phyloP scores from a whole-genome alignment of 2,113 vertebrate genomes.

The Lates calcarifer region DNA sequence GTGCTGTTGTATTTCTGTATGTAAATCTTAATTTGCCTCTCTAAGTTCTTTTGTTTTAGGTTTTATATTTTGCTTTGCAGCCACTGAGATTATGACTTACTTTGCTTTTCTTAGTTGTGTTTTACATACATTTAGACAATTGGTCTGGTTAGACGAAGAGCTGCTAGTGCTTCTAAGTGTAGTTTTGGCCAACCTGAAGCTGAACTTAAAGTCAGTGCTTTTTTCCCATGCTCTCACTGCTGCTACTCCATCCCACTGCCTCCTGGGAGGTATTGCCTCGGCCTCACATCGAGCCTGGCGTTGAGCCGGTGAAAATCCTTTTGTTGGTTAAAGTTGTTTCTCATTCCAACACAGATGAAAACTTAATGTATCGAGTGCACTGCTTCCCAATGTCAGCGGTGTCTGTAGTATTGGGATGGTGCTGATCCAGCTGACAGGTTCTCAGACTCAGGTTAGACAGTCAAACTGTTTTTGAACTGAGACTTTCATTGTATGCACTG shows the following conservation, averaged over 20 bases:
- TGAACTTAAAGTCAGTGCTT: neutral
- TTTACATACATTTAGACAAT: neutral
- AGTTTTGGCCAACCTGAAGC: neutral
- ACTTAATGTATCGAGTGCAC: neutral
- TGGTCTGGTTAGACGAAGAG: neutral
- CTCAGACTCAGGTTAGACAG: neutral
- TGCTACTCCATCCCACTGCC: neutral
- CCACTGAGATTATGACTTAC: neutral
- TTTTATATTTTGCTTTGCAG: too few species aligned
- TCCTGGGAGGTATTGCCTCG: neutral
- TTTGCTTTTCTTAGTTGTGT: neutral
- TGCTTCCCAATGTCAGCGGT: neutral
- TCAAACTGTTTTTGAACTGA: conserved; percentile 3
- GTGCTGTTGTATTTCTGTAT: neutral
- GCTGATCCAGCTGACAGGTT: conserved; percentile 12
- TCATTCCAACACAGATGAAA: conserved; percentile 1
- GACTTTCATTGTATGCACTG: neutral
- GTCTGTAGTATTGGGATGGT: neutral
- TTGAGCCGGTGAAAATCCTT: conserved; percentile 23
- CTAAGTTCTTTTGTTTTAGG: too few species aligned
- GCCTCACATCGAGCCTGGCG: conserved; percentile 7
- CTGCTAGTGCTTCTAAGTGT: neutral
- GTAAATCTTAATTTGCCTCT: too few species aligned
- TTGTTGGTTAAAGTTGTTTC: conserved; percentile 6
- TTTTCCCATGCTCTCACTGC: conserved; percentile 9